Base-by-base conservation (phyloP, 2,888 invertebrate species). In the Patella ulyssiponensis region DNA sequence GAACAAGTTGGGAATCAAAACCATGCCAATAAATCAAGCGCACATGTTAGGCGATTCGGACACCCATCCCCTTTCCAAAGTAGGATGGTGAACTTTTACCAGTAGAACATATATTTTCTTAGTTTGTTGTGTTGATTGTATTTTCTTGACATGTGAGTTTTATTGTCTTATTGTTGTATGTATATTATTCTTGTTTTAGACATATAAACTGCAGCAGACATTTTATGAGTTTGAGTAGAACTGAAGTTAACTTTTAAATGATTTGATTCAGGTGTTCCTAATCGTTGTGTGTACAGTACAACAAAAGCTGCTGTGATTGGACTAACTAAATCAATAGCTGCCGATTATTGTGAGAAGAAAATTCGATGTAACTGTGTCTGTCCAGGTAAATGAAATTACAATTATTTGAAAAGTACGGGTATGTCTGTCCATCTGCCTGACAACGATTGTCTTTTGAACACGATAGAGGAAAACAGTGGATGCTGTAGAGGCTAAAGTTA, bases 281-380 rank as follows among this genome's bases (percentile, higher is more conserved):
- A 84, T 73, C 81, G 88, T 7, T 88, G 82, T 82, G 86, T 88
- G n/a, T 89, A 88, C 73, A 84, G 86, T 2, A 80, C 86, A 0
- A 87, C 89, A 0, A 89, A 89, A 70, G 89, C 89, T 14, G 89
- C 89, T 3, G 86, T 89, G 23, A 88, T 89, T 69, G 88, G 89
- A 0, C 80, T 89, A 1, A 87, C 86, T 12, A 88, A 88, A 76
- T 80, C 87, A 1, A 80, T 89, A 75, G 89, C 89, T 12, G 83
- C 83, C 0, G 89, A 89, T 76, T 89, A 80, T 80, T 82, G 86
- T 0, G 20, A 75, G 9, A 78, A 88, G 72, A 82, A 86, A 20
- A 87, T 89, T 17, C 80, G 88, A 15, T 83, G 83, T 69, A 89
- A 88, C 80, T 84, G 84, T 78, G 78, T 89, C 1, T 88, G 88